Base-by-base conservation (phyloP, 1,140 invertebrate genomes). In the Latrodectus geometricus region DNA sequence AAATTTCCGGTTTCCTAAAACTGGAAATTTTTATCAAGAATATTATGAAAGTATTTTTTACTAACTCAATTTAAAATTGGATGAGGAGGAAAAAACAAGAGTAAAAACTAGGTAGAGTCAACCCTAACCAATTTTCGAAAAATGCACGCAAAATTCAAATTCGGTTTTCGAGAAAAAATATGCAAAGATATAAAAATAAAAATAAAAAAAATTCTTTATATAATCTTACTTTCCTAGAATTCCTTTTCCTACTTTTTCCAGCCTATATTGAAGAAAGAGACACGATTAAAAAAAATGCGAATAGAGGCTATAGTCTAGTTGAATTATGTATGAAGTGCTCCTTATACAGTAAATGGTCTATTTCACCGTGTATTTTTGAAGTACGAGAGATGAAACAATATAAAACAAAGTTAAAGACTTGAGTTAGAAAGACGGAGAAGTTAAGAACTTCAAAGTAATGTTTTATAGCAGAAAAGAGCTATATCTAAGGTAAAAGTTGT, bases 111-210 rank as follows among this genome's bases (percentile, higher is more conserved):
- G 9, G 23, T 23, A 77, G n/a, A 50, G 49, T 12, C 20, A 3
- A 50, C 23, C 5, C 35, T 49, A 80, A 61, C 52, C 77, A 68
- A 68, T 80, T 80, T 80, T 65, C 50, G n/a, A 61, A 68, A 69
- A 69, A 80, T 48, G 66, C 66, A 80, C 66, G 77, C 77, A 80
- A 80, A 80, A 80, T 80, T 68, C 77, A 80, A 80, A 80, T 80
- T 69, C 77, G 68, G 77, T 35, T 35, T 35, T 5, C 35, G n/a
- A n/a, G n/a, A 35, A 35, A 35, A 35, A 3, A 35, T 35, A 35
- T 35, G 5, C 5, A 35, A 3, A 35, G 2, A 35, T 35, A 35
- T 3, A 35, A 5, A 35, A 3, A 35, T 35, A 35, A 35, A 35
- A 35, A 5, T 35, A 5, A 35, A 35, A 35, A 35, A 35, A 3